These are phyloP conservation scores for Microtus ochrogaster DNA, from an alignment of 2,113 vertebrate genomes.

Conservation along the genomic window DNA sequence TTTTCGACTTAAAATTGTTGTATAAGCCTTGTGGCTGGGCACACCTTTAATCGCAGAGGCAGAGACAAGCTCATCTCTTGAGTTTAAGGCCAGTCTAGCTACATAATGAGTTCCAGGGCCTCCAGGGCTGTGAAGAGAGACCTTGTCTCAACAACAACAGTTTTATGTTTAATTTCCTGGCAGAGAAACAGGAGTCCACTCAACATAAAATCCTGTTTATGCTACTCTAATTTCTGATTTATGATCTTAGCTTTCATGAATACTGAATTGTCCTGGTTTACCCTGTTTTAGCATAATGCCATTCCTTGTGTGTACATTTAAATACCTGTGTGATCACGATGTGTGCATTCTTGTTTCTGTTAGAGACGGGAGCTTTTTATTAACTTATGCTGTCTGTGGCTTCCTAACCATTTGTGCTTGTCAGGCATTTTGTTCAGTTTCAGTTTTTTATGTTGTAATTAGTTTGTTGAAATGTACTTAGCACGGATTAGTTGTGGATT, in stretches of 20 bases:
- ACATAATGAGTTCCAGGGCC: neutral
- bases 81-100: neutral
- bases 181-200: constrained; percentile 14
- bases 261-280: neutral
- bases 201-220: constrained; percentile 33
- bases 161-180: constrained; percentile 27
- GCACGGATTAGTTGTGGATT: constrained; percentile 52
- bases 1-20: constrained; percentile 30
- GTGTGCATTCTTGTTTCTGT: constrained; percentile 27
- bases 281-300: neutral
- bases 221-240: constrained; percentile 27
- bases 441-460: neutral
- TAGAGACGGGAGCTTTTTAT: neutral
- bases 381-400: neutral
- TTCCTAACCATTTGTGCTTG: constrained; percentile 35
- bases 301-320: neutral
- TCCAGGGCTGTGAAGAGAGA: neutral
- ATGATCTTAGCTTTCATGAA: constrained; percentile 29
- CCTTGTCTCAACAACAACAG: neutral
- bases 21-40: neutral
- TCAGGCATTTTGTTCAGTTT: constrained; percentile 13
- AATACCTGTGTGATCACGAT: neutral
- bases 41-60: neutral
- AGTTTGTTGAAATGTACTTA: constrained; percentile 39
- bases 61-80: neutral